Percentiles rank a stretch among this genome's conserved stretches.
These are phyloP conservation scores for Drosophila athabasca DNA, from an alignment of 1,140 invertebrate species.

Conservation along the genomic window DNA sequence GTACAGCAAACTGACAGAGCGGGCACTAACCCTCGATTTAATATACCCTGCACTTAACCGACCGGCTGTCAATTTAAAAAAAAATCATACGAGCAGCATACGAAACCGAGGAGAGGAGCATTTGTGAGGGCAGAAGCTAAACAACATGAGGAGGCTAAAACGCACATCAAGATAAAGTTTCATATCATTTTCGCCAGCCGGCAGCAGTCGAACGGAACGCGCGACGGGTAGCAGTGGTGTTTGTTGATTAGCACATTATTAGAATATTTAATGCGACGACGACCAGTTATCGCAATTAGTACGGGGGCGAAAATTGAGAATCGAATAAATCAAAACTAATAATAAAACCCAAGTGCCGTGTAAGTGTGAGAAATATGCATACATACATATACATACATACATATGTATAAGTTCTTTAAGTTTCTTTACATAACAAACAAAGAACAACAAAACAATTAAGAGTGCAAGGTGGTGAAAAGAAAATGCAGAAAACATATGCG, in stretches of 20 bases:
- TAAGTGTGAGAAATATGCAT: slow-evolving; percentile 45
- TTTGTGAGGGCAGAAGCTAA: slow-evolving; percentile 48
- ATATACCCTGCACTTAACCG: neutral
- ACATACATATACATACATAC: neutral
- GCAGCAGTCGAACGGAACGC: slow-evolving; percentile 41
- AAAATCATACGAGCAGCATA: slow-evolving; percentile 28
- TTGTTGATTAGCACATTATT: slow-evolving; percentile 51
- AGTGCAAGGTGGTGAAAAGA: slow-evolving; percentile 13
- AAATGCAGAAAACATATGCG: slow-evolving; percentile 22
- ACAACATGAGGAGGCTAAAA: slow-evolving; percentile 34
- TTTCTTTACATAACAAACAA: slow-evolving; percentile 56
- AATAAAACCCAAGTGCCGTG: slow-evolving; percentile 32
- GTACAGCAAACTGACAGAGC: too few relatives aligned
- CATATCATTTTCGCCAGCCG: slow-evolving; percentile 71
- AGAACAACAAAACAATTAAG: slow-evolving; percentile 13
- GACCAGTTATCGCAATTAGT: slow-evolving; percentile 67
- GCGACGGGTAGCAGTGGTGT: slow-evolving; percentile 19
- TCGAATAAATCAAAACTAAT: slow-evolving; percentile 18
- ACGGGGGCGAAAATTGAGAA: slow-evolving; percentile 49
- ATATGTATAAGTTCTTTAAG: slow-evolving; percentile 14
- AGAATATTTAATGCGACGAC: slow-evolving; percentile 55
- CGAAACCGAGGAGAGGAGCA: slow-evolving; percentile 1
- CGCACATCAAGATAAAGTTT: slow-evolving; percentile 56
- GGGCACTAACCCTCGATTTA: too few relatives aligned
- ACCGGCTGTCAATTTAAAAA: slow-evolving; percentile 36